Percentiles rank a stretch among this genome's conserved stretches.
phyloP scores from a whole-genome alignment of 2,113 vertebrate species.

The Dryoscopus gambensis region DNA sequence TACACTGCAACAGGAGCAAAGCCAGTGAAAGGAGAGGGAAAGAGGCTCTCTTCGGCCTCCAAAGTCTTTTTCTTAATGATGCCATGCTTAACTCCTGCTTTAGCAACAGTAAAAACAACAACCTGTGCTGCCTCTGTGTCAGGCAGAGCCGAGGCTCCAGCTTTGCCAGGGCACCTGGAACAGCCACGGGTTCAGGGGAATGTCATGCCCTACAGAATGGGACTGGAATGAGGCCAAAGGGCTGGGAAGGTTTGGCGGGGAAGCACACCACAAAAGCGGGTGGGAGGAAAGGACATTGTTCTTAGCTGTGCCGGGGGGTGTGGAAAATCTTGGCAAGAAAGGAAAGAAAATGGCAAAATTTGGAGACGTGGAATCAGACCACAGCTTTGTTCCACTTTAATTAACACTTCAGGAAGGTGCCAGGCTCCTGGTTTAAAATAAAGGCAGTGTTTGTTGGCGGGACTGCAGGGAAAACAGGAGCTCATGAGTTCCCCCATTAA shows the following conservation, averaged over 20 bases:
- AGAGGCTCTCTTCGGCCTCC: not conserved
- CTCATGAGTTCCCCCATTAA: not conserved
- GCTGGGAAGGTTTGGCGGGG: not conserved
- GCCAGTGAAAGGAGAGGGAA: not conserved
- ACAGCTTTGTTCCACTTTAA: not conserved
- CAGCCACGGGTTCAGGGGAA: not conserved
- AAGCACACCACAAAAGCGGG: not conserved
- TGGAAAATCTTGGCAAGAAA: not conserved
- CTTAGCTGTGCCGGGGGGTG: not conserved
- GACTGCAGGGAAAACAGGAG: not conserved
- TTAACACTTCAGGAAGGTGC: not conserved
- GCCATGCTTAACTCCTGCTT: not conserved
- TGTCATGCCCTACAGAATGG: not conserved
- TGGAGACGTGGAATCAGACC: not conserved
- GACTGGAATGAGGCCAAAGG: not conserved
- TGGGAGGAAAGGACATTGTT: not conserved
- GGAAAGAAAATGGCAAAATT: not conserved
- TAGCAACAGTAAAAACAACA: not conserved
- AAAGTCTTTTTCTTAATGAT: too few relatives aligned
- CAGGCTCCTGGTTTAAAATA: not conserved
- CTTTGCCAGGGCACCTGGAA: not conserved
- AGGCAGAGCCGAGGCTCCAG: not conserved
- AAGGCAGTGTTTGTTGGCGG: not conserved
- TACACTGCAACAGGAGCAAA: constrained; percentile 71
- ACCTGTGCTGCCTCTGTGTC: fast-evolving